phyloP scores from a whole-genome alignment of 37 sponge, comb jelly and placozoan species.

The Geodia barretti region DNA sequence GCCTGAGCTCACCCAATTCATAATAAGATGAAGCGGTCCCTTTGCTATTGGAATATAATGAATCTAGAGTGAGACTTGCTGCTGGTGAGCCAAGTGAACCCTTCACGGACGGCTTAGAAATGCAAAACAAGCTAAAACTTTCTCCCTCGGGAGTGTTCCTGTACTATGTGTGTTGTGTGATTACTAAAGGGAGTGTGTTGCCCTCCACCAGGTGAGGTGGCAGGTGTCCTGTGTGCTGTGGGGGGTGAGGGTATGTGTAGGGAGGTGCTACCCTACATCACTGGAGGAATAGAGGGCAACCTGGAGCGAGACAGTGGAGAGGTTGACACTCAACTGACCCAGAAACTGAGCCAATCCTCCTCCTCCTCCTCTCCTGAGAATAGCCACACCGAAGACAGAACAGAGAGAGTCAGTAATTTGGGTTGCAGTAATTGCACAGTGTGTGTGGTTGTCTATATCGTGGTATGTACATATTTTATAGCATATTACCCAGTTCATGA shows the following conservation, averaged over 20 bases:
- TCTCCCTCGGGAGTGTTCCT: too few species aligned
- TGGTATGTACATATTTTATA: too few species aligned
- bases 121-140: background rate
- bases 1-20: too few species aligned
- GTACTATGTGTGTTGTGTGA: too few species aligned
- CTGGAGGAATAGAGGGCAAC: constrained; percentile 50
- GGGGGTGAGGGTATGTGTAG: constrained; percentile 52
- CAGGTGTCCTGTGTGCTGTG: constrained; percentile 72
- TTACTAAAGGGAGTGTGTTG: too few species aligned
- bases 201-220: constrained; percentile 63
- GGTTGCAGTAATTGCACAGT: too few species aligned
- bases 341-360: constrained; percentile 4
- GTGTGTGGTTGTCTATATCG: background rate
- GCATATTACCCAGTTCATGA: too few species aligned
- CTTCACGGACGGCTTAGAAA: too few species aligned
- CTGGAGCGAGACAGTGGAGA: constrained; percentile 54
- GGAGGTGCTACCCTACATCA: constrained; percentile 17
- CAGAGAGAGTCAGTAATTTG: background rate
- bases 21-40: too few species aligned
- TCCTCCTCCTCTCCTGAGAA: constrained; percentile 1
- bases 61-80: constrained; percentile 55
- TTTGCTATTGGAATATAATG: constrained; percentile 53
- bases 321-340: background rate
- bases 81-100: too few species aligned
- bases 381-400: background rate